A percentile compares a stretch with the other conserved stretches of the same genome.
These are phyloP conservation scores for Megaceryle maxima DNA, from an alignment of 2,113 vertebrate genomes.

Conservation along the genomic window DNA sequence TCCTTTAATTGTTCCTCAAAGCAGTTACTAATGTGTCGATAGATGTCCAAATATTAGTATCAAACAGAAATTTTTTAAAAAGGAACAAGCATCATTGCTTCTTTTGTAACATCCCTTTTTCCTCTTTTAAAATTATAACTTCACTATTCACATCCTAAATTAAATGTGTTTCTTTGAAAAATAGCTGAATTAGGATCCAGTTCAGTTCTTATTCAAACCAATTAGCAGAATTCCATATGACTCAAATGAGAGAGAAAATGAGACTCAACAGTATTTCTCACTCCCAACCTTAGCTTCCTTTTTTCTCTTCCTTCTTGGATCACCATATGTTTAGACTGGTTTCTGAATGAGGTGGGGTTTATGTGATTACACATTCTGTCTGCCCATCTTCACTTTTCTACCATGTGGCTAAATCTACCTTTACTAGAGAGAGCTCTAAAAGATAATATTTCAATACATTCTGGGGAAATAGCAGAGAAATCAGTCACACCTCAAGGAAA, in stretches of 20 bases:
- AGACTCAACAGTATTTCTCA: not conserved
- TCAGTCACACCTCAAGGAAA: not conserved
- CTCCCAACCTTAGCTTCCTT: not conserved
- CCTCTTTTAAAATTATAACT: not conserved
- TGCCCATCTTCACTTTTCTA: not conserved
- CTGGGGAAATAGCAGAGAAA: not conserved
- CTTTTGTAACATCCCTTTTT: not conserved
- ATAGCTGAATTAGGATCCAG: not conserved
- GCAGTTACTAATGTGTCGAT: not conserved
- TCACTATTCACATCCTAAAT: not conserved
- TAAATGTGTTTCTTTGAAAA: not conserved
- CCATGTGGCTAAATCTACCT: not conserved
- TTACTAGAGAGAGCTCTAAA: not conserved
- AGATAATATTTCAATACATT: not conserved
- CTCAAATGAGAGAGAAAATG: not conserved
- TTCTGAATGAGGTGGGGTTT: not conserved
- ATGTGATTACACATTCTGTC: not conserved
- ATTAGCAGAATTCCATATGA: not conserved
- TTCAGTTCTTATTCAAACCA: not conserved
- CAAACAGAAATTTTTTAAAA: not conserved
- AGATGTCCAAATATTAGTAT: not conserved
- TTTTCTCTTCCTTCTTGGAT: constrained; percentile 37
- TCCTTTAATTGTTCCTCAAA: not conserved
- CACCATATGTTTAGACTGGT: not conserved
- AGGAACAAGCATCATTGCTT: not conserved